phyloP scores from a whole-genome alignment of 2,797 vertebrate species.

The Spinus pinus region DNA sequence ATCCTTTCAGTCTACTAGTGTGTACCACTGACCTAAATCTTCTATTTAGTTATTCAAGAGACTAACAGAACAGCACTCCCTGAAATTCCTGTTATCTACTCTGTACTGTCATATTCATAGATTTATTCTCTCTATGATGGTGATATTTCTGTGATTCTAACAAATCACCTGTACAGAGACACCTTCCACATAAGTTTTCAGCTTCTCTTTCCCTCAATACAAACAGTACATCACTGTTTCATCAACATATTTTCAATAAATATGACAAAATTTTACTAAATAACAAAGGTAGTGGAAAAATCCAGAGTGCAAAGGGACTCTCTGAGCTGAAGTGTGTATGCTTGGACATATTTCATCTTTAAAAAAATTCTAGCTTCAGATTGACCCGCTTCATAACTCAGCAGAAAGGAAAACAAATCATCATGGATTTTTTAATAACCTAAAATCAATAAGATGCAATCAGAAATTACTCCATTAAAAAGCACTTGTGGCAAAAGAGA shows the following conservation, averaged over 20 bases:
- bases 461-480: background rate
- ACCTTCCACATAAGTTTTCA: background rate
- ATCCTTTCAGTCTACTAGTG: background rate
- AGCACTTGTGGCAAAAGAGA: background rate
- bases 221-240: background rate
- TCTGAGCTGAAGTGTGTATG: background rate
- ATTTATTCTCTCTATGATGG: background rate
- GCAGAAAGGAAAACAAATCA: background rate
- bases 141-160: background rate
- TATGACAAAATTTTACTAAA: background rate
- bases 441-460: background rate
- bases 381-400: background rate
- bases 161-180: background rate
- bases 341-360: background rate
- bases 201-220: background rate
- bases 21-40: background rate
- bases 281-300: background rate
- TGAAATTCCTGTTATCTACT: background rate
- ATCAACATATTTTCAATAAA: background rate
- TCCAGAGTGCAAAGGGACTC: background rate
- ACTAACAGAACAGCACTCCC: slow-evolving; percentile 16
- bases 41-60: slow-evolving; percentile 8
- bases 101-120: background rate
- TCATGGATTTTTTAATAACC: slow-evolving; percentile 17
- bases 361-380: background rate